phyloP scores from a whole-genome alignment of 2,113 vertebrate species.

The Neoarius graeffei region DNA sequence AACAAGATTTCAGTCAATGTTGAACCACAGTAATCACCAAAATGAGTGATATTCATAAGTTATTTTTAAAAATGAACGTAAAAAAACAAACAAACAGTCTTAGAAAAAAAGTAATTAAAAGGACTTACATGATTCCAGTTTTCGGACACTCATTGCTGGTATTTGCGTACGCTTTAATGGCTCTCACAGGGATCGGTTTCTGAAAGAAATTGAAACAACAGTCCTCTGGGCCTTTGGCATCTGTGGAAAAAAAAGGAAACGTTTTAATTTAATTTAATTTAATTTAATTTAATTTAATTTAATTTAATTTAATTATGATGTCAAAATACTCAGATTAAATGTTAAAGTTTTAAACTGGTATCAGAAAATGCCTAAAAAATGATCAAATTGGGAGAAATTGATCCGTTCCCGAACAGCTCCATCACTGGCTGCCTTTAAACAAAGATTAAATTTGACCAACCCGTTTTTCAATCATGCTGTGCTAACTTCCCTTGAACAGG shows the following conservation, averaged over 20 bases:
- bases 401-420: neutral
- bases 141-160: constrained; percentile 15
- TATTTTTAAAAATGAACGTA: neutral
- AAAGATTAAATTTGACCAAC: neutral
- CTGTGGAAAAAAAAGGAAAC: neutral
- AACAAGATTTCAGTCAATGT: neutral
- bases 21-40: neutral
- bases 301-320: neutral
- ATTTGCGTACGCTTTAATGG: neutral
- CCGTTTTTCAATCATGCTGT: neutral
- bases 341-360: neutral
- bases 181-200: neutral
- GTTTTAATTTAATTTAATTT: neutral
- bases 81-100: neutral
- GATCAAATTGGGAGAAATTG: too few relatives aligned
- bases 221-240: constrained; percentile 18
- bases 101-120: neutral
- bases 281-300: neutral
- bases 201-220: neutral
- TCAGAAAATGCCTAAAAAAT: neutral
- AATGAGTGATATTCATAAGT: neutral
- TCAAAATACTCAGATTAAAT: neutral
- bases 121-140: neutral
- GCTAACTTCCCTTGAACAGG: neutral
- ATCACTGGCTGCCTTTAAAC: neutral